Evolutionary conservation across 2,888 invertebrate species (phyloP).

Genomic region (Chalcis sispes): DNA sequence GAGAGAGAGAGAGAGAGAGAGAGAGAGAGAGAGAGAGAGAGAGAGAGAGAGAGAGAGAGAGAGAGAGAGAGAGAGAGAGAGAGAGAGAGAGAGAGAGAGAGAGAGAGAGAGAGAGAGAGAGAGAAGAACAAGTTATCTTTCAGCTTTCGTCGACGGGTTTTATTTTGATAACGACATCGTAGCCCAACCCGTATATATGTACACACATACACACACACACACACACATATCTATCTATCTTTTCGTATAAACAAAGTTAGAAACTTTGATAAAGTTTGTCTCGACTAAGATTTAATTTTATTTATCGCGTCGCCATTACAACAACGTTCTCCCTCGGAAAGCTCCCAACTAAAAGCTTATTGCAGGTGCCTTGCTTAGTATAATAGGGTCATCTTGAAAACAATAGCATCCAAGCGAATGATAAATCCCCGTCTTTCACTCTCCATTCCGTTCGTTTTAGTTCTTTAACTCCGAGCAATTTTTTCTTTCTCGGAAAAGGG

Average conservation of each 20-base stretch:
- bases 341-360: constrained; percentile 22
- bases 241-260: constrained; percentile 16
- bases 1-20: too few relatives aligned
- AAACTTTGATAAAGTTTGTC: constrained; percentile 24
- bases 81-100: too few relatives aligned
- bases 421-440: constrained; percentile 37
- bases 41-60: too few relatives aligned
- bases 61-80: too few relatives aligned
- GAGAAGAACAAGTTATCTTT: too few relatives aligned
- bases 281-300: constrained; percentile 37
- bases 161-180: too few relatives aligned
- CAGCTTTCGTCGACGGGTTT: too few relatives aligned
- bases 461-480: constrained; percentile 38
- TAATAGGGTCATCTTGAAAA: constrained; percentile 43
- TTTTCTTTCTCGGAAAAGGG: constrained; percentile 15
- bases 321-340: background rate
- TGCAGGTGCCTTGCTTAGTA: constrained; percentile 30
- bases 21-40: too few relatives aligned
- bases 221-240: too few relatives aligned
- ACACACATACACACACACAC: too few relatives aligned
- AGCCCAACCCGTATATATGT: too few relatives aligned
- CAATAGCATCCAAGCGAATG: constrained; percentile 46
- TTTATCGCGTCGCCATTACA: constrained; percentile 13
- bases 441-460: constrained; percentile 16
- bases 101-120: too few relatives aligned